phyloP scores from a whole-genome alignment of 1,140 invertebrate species.

The Marisa cornuarietis region DNA sequence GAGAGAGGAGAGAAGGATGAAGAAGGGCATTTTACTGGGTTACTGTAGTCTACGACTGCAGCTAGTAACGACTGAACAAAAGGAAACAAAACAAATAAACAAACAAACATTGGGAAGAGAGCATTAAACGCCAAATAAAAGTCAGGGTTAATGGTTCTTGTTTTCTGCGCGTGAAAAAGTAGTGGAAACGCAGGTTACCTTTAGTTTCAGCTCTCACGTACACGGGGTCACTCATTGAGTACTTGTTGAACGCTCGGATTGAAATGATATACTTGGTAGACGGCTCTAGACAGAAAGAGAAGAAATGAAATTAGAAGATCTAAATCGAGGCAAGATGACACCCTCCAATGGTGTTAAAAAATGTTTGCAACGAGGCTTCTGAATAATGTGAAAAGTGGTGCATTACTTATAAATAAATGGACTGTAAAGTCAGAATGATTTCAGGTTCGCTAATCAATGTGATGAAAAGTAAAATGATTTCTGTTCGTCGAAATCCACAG shows the following conservation, averaged over 20 bases:
- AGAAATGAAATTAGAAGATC: no score
- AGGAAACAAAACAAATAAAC: neutral
- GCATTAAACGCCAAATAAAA: neutral
- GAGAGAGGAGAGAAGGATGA: neutral
- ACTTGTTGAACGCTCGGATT: conserved; percentile 25
- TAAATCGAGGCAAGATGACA: no score
- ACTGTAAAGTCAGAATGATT: no score
- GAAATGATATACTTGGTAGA: conserved; percentile 29
- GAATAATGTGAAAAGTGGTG: no score
- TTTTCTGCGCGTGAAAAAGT: neutral
- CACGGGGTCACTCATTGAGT: conserved; percentile 22
- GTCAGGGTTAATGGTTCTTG: neutral
- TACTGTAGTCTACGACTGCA: neutral
- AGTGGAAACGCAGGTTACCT: conserved; percentile 5
- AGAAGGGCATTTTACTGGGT: neutral
- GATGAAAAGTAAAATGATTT: no score
- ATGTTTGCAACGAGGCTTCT: no score
- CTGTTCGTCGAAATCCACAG: no score
- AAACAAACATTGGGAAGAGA: neutral
- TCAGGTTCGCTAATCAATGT: no score
- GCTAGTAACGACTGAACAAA: neutral
- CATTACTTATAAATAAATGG: no score
- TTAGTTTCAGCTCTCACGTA: conserved; percentile 23
- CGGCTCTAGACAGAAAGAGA: conserved; percentile 13
- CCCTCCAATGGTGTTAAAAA: no score